Conservation (phyloP, 2,888 invertebrate genomes). For the Cheilosia vernalis region DNA sequence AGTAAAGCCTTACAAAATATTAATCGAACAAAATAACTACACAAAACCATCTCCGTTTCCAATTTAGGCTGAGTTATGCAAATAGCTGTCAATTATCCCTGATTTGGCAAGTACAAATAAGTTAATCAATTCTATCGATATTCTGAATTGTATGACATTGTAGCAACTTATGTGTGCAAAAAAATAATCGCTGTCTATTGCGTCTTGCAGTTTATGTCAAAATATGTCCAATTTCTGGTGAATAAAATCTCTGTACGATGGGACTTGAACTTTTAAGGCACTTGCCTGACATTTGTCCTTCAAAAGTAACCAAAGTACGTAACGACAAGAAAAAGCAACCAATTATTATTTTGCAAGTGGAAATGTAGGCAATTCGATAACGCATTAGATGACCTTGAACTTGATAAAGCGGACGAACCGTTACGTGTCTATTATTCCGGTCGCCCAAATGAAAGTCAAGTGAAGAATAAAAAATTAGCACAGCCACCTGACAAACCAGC, state of each 20-base stretch:
- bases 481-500: background rate
- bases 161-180: background rate
- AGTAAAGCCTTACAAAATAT: background rate
- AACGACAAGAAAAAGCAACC: too few species aligned
- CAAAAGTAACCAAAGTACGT: too few species aligned
- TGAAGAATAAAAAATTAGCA: background rate
- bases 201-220: background rate
- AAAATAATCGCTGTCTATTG: background rate
- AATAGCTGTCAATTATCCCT: slow-evolving; percentile 24
- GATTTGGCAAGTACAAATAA: background rate
- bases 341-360: too few species aligned
- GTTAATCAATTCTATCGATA: slow-evolving; percentile 5
- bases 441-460: background rate
- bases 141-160: background rate
- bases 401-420: slow-evolving; percentile 47
- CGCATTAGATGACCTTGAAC: slow-evolving; percentile 46
- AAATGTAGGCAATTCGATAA: background rate
- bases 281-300: background rate
- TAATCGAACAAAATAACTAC: slow-evolving; percentile 12
- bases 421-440: slow-evolving; percentile 26
- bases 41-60: background rate
- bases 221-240: background rate
- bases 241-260: background rate
- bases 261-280: background rate
- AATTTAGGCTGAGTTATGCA: slow-evolving; percentile 8